Base-by-base conservation (phyloP, 2,888 invertebrate species). In the Timema cristinae region DNA sequence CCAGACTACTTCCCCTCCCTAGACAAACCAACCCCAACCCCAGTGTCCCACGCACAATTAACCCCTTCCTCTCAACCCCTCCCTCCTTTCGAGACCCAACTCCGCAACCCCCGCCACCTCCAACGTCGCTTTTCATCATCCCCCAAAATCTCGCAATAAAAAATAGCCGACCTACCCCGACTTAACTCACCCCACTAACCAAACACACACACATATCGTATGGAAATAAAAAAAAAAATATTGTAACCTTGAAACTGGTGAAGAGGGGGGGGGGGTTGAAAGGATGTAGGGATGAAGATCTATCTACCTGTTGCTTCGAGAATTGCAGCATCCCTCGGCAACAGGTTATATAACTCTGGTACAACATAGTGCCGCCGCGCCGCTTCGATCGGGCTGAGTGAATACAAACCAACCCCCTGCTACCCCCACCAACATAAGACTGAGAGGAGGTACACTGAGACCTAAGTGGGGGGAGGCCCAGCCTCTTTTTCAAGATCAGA, bases 281-380 rank as follows among this genome's bases (percentile, higher is more conserved):
- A 8, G 15, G 15, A 13, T 15, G n/a, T 9, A 32, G 59, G 32
- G 59, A 9, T 11, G 32, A 48, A 63, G 63, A 63, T 63, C n/a
- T 48, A 63, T 63, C 63, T 63, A 63, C 63, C 63, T 63, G 63
- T 63, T 63, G 63, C 63, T 63, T 32, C 47, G 32, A 32, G 54
- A 54, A 54, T 11, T 4, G 54, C 32, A 32, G 32, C 32, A 32
- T 32, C 32, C 32, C 32, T 32, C 4, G 32, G 32, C 32, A 32
- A 32, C 32, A 32, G 32, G 32, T 32, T 32, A 32, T 32, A 32
- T 32, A 32, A 32, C 32, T 32, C 32, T 32, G 32, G 32, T 32
- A 32, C 32, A 32, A 32, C 32, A 32, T 32, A 32, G 32, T 32
- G 32, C 4, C 4, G 32, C 32, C 32, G 32, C 4, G 32, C 32